phyloP scores from a whole-genome alignment of 2,888 invertebrate genomes.

The Axea sp. region DNA sequence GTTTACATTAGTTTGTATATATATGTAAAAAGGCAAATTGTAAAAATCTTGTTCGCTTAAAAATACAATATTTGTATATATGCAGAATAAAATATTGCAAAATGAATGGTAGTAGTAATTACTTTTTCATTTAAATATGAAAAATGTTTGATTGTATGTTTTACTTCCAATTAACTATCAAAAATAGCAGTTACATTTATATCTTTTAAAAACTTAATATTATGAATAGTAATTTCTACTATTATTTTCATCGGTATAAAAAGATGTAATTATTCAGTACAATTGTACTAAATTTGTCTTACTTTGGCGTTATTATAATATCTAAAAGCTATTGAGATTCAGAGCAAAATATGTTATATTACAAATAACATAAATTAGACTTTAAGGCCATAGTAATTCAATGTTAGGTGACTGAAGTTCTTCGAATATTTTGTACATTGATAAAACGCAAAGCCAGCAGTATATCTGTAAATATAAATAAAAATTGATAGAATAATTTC shows the following conservation, averaged over 20 bases:
- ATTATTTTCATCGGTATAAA: too few relatives aligned
- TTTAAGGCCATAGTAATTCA: constrained; percentile 86
- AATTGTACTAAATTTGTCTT: constrained; percentile 32
- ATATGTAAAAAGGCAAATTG: constrained; percentile 3
- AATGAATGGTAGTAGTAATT: too few relatives aligned
- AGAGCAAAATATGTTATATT: constrained; percentile 2
- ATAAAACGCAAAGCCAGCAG: constrained; percentile 91
- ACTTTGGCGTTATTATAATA: constrained; percentile 66
- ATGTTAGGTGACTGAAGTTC: constrained; percentile 93
- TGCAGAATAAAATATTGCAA: too few relatives aligned
- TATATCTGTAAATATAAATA: constrained; percentile 85
- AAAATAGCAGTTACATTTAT: too few relatives aligned
- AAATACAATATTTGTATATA: too few relatives aligned
- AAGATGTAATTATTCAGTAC: constrained; percentile 16
- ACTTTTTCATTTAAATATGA: too few relatives aligned
- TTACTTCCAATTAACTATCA: too few relatives aligned
- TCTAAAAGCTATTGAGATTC: constrained; percentile 47
- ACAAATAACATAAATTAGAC: constrained; percentile 8
- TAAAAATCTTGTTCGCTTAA: constrained; percentile 2
- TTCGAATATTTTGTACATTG: constrained; percentile 90
- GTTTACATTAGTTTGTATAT: not conserved
- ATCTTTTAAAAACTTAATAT: too few relatives aligned
- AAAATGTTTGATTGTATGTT: too few relatives aligned
- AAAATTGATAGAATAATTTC: too few relatives aligned
- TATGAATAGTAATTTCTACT: too few relatives aligned